Evolutionary conservation across 2,113 vertebrate genomes (phyloP).

Genomic region (Cinclus mexicanus): DNA sequence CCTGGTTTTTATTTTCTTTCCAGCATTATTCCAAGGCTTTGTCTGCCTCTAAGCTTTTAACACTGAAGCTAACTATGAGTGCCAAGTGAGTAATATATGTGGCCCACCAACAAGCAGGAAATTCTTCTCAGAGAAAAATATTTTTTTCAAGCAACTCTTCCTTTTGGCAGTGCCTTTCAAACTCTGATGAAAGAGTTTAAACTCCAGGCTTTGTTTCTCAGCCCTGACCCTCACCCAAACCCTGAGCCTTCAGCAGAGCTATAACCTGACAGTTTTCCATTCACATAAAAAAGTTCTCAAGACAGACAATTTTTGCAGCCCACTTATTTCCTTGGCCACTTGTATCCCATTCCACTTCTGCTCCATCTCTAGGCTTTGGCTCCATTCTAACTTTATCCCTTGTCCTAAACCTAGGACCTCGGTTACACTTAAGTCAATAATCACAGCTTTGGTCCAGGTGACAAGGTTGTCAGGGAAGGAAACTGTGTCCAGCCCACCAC

Average conservation of each 20-base stretch:
- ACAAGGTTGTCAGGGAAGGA: not conserved
- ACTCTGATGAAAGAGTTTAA: not conserved
- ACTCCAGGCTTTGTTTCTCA: not conserved
- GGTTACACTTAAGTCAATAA: not conserved
- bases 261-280: not conserved
- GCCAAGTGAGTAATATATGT: not conserved
- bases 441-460: not conserved
- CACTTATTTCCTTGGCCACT: not conserved
- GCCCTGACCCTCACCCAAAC: not conserved
- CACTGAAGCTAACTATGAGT: not conserved
- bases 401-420: not conserved
- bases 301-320: not conserved
- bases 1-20: not conserved
- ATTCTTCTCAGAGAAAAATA: not conserved
- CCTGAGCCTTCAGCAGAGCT: not conserved
- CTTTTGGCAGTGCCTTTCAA: not conserved
- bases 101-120: not conserved
- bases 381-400: not conserved
- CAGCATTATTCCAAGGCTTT: not conserved
- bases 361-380: not conserved
- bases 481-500: not conserved
- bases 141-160: not conserved
- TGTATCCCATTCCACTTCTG: not conserved
- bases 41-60: not conserved
- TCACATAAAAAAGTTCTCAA: not conserved